phyloP scores from a whole-genome alignment of 2,888 invertebrate genomes.

The Macrophya alboannulata region DNA sequence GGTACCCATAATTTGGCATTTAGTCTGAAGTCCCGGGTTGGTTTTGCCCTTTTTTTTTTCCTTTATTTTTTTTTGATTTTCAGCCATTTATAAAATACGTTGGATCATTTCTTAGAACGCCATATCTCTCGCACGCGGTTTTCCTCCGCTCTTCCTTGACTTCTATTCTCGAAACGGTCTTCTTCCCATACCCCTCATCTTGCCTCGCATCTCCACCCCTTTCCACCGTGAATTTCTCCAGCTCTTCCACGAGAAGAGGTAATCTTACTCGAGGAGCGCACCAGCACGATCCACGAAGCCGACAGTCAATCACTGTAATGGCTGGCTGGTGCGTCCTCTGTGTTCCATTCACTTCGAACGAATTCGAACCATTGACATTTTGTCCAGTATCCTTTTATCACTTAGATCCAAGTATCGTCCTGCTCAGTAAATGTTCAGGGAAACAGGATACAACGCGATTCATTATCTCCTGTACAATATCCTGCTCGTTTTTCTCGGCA shows the following conservation, averaged over 20 bases:
- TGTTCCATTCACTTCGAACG: slow-evolving; percentile 55
- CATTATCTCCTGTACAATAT: background rate
- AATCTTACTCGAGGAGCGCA: slow-evolving; percentile 57
- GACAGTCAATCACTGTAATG: slow-evolving; percentile 60
- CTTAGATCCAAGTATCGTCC: background rate
- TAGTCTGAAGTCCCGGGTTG: background rate
- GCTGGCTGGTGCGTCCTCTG: slow-evolving; percentile 54
- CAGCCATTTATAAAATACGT: slow-evolving; percentile 7
- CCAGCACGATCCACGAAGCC: slow-evolving; percentile 52
- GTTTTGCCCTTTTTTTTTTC: background rate
- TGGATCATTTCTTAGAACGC: background rate
- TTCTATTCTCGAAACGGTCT: slow-evolving; percentile 37
- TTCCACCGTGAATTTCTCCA: slow-evolving; percentile 37
- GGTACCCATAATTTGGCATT: slow-evolving; percentile 7
- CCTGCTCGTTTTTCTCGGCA: background rate
- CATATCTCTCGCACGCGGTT: slow-evolving; percentile 10
- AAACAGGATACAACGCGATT: background rate
- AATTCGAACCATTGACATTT: slow-evolving; percentile 30
- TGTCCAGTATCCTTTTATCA: background rate
- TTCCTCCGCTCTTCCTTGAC: slow-evolving; percentile 41
- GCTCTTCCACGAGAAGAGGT: slow-evolving; percentile 53
- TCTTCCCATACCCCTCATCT: background rate
- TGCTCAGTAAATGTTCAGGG: background rate
- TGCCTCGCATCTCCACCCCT: slow-evolving; percentile 39
- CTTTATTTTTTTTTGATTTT: background rate